Percentiles rank a stretch among this genome's conserved stretches.
These are phyloP conservation scores for Abscondita cerata DNA, from an alignment of 2,888 invertebrate genomes.

Conservation along the genomic window DNA sequence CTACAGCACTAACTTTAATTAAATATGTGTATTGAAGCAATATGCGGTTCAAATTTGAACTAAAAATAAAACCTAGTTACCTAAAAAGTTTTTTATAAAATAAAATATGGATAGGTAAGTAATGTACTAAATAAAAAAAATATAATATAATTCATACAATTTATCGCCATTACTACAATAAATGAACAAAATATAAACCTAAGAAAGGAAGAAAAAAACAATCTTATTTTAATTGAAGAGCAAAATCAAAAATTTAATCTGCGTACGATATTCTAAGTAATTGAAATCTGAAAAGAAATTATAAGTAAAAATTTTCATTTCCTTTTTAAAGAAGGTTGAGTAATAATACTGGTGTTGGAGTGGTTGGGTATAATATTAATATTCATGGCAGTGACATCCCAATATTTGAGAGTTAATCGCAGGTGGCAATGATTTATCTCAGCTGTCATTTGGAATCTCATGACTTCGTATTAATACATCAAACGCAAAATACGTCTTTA, in stretches of 20 bases:
- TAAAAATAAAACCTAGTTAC: no score
- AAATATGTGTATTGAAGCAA: no score
- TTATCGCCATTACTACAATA: no score
- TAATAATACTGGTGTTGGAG: slow-evolving; percentile 32
- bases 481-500: slow-evolving; percentile 42
- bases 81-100: no score
- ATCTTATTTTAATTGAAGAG: no score
- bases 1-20: no score
- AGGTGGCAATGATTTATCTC: slow-evolving; percentile 55
- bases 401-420: slow-evolving; percentile 55
- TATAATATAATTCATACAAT: no score
- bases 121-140: no score
- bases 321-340: slow-evolving; percentile 28
- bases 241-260: not conserved
- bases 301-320: slow-evolving; percentile 26
- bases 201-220: no score
- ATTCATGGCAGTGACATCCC: slow-evolving; percentile 55
- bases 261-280: not conserved
- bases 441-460: slow-evolving; percentile 48
- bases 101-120: no score
- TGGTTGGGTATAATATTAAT: slow-evolving; percentile 49
- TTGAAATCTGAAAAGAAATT: slow-evolving; percentile 13
- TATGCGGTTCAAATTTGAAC: no score
- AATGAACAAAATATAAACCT: no score
- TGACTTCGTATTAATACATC: slow-evolving; percentile 53